Base-by-base conservation (phyloP, 64 coral and sea anemone genomes). In the Dendrophyllia cribrosa region DNA sequence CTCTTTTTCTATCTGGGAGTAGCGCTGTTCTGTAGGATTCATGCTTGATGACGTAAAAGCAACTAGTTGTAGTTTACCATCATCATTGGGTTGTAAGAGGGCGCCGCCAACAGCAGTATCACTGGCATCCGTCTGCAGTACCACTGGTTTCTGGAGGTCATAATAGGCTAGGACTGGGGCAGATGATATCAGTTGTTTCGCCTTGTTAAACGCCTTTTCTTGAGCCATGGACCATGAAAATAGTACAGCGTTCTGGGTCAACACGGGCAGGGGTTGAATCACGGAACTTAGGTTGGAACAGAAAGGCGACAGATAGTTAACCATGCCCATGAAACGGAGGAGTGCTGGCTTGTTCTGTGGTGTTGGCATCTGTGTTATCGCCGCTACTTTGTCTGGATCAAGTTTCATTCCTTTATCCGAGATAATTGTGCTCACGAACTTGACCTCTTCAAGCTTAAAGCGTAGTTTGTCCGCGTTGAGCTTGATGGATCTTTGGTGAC, bases 171-270 rank as follows among this genome's bases (percentile, higher is more conserved):
- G 43, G 23, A 83, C 76, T 66, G 92, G 92, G 60, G 85, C 47
- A 74, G 76, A 81, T 61, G 92, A 66, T 4, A 94, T 89, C 55
- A 75, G 19, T 23, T 89, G 70, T 88, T 94, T 94, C 46, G 86
- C 92, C 73, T 94, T 94, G 51, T 89, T 83, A 67, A 94, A 89
- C 0, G 86, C 92, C 69, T 69, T 55, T 25, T 89, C 86, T 62
- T 94, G 86, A 9, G 58, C 59, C 65, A 66, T 20, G 1, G 87
- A 89, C 92, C 77, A 81, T 44, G 59, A 82, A 56, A 66, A 81
- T 25, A 50, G 48, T 12, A 94, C 86, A 23, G 19, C 74, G 17
- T 92, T 14, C 34, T 86, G 90, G 65, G 70, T 92, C 7, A 92
- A 82, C 52, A 81, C 74, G 44, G 66, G 12, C 2, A 87, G 63